Base-by-base conservation (phyloP, 2,888 invertebrate genomes). In the Troilus luridus region DNA sequence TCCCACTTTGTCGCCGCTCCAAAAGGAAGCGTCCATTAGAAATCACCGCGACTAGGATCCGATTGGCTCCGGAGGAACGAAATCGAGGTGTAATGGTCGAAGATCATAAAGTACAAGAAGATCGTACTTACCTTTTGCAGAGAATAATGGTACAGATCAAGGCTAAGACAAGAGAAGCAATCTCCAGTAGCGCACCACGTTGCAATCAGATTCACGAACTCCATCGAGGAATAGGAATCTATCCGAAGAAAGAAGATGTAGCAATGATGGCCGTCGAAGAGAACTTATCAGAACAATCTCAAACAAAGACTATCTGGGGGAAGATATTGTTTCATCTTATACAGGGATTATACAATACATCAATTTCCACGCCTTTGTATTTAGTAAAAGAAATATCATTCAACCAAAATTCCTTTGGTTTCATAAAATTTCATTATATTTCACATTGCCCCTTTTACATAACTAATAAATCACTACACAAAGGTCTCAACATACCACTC, bases 1-100 rank as follows among this genome's bases (percentile, higher is more conserved):
- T 89, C 85, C 56, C 85, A 85, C 85, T 85, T 81, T 85, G 85
- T 85, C 54, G 11, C 58, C 56, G n/a, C n/a, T 85, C 21, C 11
- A 6, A 21, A 54, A 21, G 11, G 56, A 56, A n/a, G n/a, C 85
- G 21, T 3, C 85, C 56, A 56, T 56, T 58, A 85, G 85, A 85
- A 85, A 85, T 85, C n/a, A 56, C 56, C 56, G n/a, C n/a, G 9
- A 58, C 85, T 85, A 85, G 56, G 11, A 85, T 12, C 56, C 85
- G 14, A 56, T 41, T 41, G n/a, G 56, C 56, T 56, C 24, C 21
- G 56, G 21, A 8, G 6, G 6, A 85, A n/a, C 56, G 8, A 56
- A 85, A 77, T 41, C 41, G 10, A 24, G 24, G 67, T 1, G 12
- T n/a, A 67, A n/a, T 12, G 12, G 12, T 24, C 11, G 17, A 27